Evolutionary conservation across 53 echinoderm and acorn worm species (phyloP).

Genomic region (Henricia sp.): DNA sequence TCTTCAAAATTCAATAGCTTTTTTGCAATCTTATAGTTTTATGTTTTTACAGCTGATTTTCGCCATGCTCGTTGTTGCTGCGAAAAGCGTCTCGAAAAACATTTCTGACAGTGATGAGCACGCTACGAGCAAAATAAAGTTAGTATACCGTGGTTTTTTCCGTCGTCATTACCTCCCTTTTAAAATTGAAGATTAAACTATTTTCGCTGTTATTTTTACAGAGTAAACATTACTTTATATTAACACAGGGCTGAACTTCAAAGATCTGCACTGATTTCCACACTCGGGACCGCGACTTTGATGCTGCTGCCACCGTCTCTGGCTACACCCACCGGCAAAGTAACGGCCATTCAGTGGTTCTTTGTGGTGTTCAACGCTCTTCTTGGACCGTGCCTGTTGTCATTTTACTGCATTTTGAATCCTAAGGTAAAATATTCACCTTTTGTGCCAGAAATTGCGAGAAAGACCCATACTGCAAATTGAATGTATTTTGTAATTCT

Average conservation of each 20-base stretch:
- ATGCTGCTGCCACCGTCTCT: slow-evolving; percentile 19
- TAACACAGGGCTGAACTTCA: not conserved
- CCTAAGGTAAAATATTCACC: slow-evolving; percentile 16
- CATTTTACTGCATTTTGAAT: not conserved
- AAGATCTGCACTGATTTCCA: not conserved
- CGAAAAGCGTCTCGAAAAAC: not conserved
- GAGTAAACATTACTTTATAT: not conserved
- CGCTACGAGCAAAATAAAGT: not conserved
- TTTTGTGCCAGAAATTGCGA: too few relatives aligned
- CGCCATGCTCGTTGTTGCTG: not conserved
- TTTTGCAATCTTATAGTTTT: not conserved
- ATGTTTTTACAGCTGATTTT: not conserved
- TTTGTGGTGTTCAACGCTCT: slow-evolving; percentile 16
- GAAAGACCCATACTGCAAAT: too few relatives aligned
- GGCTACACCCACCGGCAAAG: slow-evolving; percentile 10
- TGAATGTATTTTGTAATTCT: too few relatives aligned
- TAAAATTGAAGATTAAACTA: too few relatives aligned
- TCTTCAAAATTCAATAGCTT: too few relatives aligned
- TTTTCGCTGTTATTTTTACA: not conserved
- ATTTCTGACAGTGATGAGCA: not conserved
- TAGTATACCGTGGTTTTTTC: not conserved
- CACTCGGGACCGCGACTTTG: not conserved
- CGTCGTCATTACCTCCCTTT: not conserved
- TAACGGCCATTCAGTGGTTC: slow-evolving; percentile 33
- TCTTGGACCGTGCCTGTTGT: slow-evolving; percentile 3